These are phyloP conservation scores for Athene noctua DNA, from an alignment of 2,113 vertebrate genomes.

Conservation along the genomic window DNA sequence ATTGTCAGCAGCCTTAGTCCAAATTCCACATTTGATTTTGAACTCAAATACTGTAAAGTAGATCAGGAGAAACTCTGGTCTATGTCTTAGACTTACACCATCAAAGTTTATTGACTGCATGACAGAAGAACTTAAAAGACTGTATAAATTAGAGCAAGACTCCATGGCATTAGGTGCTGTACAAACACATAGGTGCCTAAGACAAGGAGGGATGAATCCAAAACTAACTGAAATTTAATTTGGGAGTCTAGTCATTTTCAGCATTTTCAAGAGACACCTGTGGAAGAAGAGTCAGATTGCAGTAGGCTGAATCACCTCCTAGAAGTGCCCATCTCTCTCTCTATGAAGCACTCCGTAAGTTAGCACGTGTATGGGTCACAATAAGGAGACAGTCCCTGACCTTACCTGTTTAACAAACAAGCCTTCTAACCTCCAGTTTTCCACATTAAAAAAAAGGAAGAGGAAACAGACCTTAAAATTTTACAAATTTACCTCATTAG, in stretches of 20 bases:
- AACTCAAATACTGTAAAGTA: not conserved
- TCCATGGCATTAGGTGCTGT: not conserved
- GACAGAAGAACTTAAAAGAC: not conserved
- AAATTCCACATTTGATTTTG: not conserved
- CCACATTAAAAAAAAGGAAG: not conserved
- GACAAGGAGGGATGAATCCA: not conserved
- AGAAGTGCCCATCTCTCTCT: not conserved
- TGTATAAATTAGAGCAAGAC: not conserved
- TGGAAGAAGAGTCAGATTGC: not conserved
- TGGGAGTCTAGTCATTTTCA: not conserved
- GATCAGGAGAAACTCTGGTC: not conserved
- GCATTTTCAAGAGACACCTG: not conserved
- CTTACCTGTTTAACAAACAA: not conserved
- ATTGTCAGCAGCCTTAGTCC: not conserved
- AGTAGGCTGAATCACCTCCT: not conserved
- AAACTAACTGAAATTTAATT: not conserved
- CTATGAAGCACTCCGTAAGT: not conserved
- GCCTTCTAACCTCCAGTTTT: not conserved
- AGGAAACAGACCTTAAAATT: not conserved
- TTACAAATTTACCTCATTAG: not conserved
- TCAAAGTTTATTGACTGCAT: not conserved
- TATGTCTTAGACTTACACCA: not conserved
- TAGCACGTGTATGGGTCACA: rapidly evolving
- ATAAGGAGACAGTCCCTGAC: not conserved
- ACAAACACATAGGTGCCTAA: not conserved